Base-by-base conservation (phyloP, 2,888 invertebrate species). In the Drosophila affinis region DNA sequence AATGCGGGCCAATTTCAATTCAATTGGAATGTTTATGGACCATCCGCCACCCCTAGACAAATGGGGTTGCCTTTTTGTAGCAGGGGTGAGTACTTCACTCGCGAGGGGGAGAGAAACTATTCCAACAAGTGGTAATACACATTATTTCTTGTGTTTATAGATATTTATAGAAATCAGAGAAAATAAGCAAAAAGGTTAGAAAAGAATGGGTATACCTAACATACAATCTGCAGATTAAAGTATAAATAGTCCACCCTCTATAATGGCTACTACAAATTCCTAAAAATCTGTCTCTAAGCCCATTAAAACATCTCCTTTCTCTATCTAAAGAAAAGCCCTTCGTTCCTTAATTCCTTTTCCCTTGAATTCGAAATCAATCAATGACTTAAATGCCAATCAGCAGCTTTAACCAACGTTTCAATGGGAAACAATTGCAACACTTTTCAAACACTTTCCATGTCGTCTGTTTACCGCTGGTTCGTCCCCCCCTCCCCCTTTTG, bases 1-100 rank as follows among this genome's bases (percentile, higher is more conserved):
- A 32, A 87, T 83, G 78, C 87, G 87, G 87, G 85, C 62, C 78
- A 79, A 75, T 83, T 85, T 76, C 85, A 85, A 83, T 87, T 81
- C 75, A 75, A 67, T 81, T 77, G 71, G 73, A 71, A 75, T 74
- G 69, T 72, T 78, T 70, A 78, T 67, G 62, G 61, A 21, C 59
- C 29, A 5, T 5, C 29, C 29, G 7, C 29, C 29, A 10, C 1
- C 9, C 44, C 21, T 21, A 32, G 12, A 18, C n/a, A 32, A 53
- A 9, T 7, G 46, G 32, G 32, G 47, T 57, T 47, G 29, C 17
- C 29, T 18, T 39, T 44, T 6, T 49, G 4, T 34, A n/a, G 6
- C 14, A 21, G 21, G 44, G 47, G 9, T 46, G 29, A 12, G 39
- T 39, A 14, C 39, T 39, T 2, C 39, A 3, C 39, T 14, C 2